Evolutionary conservation across 2,113 vertebrate species (phyloP).

Genomic region (Xiphophorus hellerii): DNA sequence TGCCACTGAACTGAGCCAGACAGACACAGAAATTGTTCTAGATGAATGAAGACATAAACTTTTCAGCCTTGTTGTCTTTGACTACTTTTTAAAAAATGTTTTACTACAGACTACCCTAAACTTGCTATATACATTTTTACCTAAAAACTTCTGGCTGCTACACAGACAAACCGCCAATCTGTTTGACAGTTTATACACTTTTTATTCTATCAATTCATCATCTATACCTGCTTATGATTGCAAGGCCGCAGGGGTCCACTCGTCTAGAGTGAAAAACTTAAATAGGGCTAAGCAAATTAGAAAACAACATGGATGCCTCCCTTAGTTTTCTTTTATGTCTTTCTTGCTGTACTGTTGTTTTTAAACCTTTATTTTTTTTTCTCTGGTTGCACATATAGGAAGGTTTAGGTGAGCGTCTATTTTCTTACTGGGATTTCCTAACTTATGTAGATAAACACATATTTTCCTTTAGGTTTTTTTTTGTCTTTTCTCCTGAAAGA

Average conservation of each 20-base stretch:
- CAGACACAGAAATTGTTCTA: no score
- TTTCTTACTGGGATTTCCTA: neutral
- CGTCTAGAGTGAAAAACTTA: no score
- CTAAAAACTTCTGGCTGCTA: neutral
- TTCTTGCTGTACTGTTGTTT: neutral
- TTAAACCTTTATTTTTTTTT: neutral
- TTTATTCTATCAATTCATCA: no score
- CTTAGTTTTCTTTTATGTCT: no score
- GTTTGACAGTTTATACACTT: no score
- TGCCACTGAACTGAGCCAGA: no score
- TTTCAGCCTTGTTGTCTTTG: neutral
- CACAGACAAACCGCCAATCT: neutral
- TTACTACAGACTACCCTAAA: slow-evolving; percentile 8
- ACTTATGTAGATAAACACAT: neutral
- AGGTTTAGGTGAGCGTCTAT: neutral
- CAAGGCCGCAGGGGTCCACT: no score
- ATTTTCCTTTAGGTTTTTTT: neutral
- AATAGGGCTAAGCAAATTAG: no score
- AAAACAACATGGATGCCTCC: no score
- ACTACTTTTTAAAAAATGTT: slow-evolving; percentile 2
- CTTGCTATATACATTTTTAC: neutral
- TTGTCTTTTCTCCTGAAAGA: neutral
- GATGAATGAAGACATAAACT: no score
- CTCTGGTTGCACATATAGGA: neutral
- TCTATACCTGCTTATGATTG: no score